phyloP scores from a whole-genome alignment of 2,888 invertebrate species.

The Parapristionchus giblindavisi region DNA sequence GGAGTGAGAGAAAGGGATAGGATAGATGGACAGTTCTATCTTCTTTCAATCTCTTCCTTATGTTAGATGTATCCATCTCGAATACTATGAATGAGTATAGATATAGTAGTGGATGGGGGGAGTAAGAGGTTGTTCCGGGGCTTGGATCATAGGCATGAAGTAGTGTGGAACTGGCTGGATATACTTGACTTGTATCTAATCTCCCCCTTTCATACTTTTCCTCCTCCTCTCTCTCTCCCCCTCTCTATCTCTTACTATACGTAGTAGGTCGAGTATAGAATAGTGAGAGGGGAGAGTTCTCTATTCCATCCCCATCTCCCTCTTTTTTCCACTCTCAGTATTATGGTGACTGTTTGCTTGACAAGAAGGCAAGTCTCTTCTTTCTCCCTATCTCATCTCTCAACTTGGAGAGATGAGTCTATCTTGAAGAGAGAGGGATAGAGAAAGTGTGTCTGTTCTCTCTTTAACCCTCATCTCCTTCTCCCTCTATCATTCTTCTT shows the following conservation, averaged over 20 bases:
- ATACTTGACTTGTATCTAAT: no score
- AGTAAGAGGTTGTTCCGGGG: background rate
- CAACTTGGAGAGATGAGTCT: no score
- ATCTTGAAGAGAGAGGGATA: background rate
- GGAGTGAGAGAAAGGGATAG: background rate
- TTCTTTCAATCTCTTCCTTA: background rate
- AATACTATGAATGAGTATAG: slow-evolving; percentile 3
- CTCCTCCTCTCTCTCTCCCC: background rate
- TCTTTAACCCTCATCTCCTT: background rate
- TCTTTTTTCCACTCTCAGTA: slow-evolving; percentile 9
- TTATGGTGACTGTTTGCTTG: slow-evolving; percentile 14
- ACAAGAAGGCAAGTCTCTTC: background rate
- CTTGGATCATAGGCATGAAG: no score
- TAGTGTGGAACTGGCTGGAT: no score
- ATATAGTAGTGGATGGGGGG: no score
- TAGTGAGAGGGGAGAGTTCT: background rate
- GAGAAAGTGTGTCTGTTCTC: background rate
- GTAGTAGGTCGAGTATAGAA: background rate
- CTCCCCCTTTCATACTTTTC: background rate
- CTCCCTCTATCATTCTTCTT: slow-evolving; percentile 10
- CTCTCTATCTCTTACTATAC: background rate
- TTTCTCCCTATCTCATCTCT: background rate
- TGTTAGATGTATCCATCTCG: background rate
- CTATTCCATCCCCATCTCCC: background rate
- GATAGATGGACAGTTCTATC: slow-evolving; percentile 21